phyloP scores from a whole-genome alignment of 2,797 vertebrate species.

The Leptatherina wallacei region DNA sequence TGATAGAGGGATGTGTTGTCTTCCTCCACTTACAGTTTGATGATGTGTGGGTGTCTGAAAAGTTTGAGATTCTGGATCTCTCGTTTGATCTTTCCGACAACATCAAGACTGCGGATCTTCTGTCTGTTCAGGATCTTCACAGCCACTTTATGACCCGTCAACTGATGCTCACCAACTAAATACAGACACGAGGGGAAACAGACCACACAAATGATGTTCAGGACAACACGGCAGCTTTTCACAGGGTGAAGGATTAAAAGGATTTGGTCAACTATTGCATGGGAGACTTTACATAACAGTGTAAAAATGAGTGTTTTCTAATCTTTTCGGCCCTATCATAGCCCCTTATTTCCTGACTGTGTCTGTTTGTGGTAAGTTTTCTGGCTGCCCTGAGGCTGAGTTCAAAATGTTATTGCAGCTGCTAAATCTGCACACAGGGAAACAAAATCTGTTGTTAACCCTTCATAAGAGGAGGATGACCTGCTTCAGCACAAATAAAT shows the following conservation, averaged over 20 bases:
- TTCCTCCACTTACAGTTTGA: constrained; percentile 93
- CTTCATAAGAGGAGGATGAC: neutral
- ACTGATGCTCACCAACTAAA: constrained; percentile 95
- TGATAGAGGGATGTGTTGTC: neutral
- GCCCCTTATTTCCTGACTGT: neutral
- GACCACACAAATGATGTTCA: neutral
- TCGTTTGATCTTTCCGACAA: constrained; percentile 98
- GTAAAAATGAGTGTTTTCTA: neutral
- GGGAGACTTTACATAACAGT: neutral
- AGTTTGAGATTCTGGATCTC: constrained; percentile 99
- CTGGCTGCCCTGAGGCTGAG: constrained; percentile 3
- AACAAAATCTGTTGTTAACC: constrained; percentile 3
- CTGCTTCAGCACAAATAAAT: neutral
- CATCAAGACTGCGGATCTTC: constrained; percentile 98
- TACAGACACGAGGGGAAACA: constrained; percentile 52
- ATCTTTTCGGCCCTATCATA: neutral
- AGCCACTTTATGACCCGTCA: constrained; percentile 98
- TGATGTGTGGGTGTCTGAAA: constrained; percentile 98
- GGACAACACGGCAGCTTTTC: neutral
- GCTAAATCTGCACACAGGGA: neutral
- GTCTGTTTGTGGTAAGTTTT: neutral
- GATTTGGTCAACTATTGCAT: constrained; percentile 9
- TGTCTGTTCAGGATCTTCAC: constrained; percentile 99
- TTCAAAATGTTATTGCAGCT: constrained; percentile 15
- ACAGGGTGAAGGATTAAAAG: neutral